Evolutionary conservation across 2,888 invertebrate genomes (phyloP), one percentile per base, ranked within the genome.

Genomic region (Orthosia gothica): DNA sequence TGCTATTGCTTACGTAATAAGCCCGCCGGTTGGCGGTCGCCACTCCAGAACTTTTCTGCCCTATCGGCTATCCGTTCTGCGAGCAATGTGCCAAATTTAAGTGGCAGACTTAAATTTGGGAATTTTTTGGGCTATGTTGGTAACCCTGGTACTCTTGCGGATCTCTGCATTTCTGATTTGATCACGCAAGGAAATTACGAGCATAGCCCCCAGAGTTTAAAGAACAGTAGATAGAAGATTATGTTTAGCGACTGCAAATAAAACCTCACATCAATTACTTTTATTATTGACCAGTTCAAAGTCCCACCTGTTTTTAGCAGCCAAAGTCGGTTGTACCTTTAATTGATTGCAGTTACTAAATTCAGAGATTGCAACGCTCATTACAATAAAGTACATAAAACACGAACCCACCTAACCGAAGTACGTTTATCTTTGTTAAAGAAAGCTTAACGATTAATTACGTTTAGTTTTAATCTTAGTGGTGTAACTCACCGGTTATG

Each of bases 321-420:
- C 50, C 3, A 62, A 66, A 79, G 32, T 68, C 32, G 26, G 71
- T 59, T n/a, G 50, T 63, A 79, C 58, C 58, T 63, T n/a, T 49
- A 80, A 82, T 82, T 82, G 81, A 82, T 82, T 75, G 82, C 82
- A 84, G 69, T 81, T 70, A 72, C 74, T 47, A 64, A 75, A 84
- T 81, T 73, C 57, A 15, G 61, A 75, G 71, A 70, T 84, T 69
- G 61, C 81, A 72, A 47, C 70, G 32, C 68, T 72, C 75, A 81
- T 82, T 81, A 81, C 69, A 84, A 71, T 71, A 58, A 82, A 82
- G 72, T 84, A 81, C 75, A 84, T 82, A 84, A 82, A 82, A 84
- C 84, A 81, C 71, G 64, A 61, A 67, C 84, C 66, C 73, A 70
- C 69, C 81, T 84, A 81, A 81, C 72, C 76, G 62, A 62, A 73